Base-by-base conservation (phyloP, 2,888 invertebrate genomes). In the Melangyna quadrimaculata region DNA sequence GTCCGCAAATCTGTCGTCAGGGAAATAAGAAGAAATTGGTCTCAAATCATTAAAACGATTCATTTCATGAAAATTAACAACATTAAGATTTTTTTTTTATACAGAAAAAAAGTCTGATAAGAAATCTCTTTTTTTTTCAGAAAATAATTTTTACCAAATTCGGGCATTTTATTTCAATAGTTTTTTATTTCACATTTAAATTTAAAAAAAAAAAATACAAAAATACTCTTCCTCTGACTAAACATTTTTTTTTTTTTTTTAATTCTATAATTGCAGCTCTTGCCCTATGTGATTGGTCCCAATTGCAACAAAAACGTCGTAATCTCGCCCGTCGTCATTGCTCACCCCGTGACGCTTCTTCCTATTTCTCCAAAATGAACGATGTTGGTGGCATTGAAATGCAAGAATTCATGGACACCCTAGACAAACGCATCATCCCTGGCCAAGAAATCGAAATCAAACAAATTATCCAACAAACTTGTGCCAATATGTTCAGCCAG, bases 281-380 rank as follows among this genome's bases (percentile, higher is more conserved):
- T 88, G 97, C 97, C 0, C 94, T 97, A 24, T 97, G 97, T 91
- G 97, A 97, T 90, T 97, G 97, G 97, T 97, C 97, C 0, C 94
- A 94, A 81, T 93, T 97, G 0, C 97, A 97, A 90, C 95, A 95
- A 73, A 95, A 95, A 1, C 93, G 97, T 5, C 93, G 97, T 32
- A 95, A 96, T 90, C 93, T 97, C 14, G 96, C 97, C 0, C 93
- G 97, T 3, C 94, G 94, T 22, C 96, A 96, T 89, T 97, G 97
- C 91, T 96, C 96, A 0, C 97, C 97, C 0, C 94, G 96, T 80
- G 94, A 95, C 88, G 94, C 95, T 81, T 95, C 96, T 0, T 93
- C 95, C 53, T 95, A 95, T 90, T 96, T 95, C 90, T 93, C 94
- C 3, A 94, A 95, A 88, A 95, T 97, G 89, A 95, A 95, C n/a